Percentiles rank a stretch among this genome's conserved stretches.
Conservation (phyloP, 2,113 vertebrate genomes). For the Cyanoderma ruficeps region DNA sequence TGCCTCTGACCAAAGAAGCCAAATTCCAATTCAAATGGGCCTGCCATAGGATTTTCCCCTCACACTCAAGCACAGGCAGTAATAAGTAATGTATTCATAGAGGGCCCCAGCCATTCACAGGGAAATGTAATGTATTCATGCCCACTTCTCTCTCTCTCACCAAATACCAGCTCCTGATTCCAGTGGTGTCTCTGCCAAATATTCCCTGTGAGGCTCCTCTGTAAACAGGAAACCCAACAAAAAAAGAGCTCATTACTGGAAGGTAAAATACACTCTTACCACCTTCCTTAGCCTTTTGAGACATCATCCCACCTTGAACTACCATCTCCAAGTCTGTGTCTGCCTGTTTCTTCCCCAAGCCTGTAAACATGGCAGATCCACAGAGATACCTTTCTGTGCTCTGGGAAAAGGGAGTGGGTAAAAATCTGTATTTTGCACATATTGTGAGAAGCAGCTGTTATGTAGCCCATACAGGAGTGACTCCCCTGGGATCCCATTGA, state of each 20-base stretch:
- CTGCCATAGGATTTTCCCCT: not conserved
- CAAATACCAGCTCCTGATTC: not conserved
- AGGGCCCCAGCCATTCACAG: not conserved
- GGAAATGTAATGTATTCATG: not conserved
- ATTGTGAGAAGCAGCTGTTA: not conserved
- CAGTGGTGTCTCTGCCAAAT: not conserved
- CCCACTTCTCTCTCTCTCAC: not conserved
- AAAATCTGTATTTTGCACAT: not conserved
- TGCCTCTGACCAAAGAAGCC: not conserved
- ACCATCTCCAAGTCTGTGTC: not conserved
- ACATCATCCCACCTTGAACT: not conserved
- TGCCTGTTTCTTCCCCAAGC: not conserved
- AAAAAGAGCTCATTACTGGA: slow-evolving; percentile 22
- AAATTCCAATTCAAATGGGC: not conserved
- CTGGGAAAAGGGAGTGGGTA: not conserved
- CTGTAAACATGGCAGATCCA: not conserved
- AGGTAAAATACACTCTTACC: not conserved
- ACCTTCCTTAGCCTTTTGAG: slow-evolving; percentile 2
- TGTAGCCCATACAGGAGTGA: not conserved
- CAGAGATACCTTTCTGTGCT: not conserved
- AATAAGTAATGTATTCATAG: not conserved
- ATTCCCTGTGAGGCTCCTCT: not conserved
- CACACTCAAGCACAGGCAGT: not conserved
- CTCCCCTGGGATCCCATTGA: not conserved
- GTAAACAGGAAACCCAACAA: slow-evolving; percentile 19